These are phyloP conservation scores for Pitta sordida DNA, from an alignment of 2,113 vertebrate genomes.

Conservation along the genomic window DNA sequence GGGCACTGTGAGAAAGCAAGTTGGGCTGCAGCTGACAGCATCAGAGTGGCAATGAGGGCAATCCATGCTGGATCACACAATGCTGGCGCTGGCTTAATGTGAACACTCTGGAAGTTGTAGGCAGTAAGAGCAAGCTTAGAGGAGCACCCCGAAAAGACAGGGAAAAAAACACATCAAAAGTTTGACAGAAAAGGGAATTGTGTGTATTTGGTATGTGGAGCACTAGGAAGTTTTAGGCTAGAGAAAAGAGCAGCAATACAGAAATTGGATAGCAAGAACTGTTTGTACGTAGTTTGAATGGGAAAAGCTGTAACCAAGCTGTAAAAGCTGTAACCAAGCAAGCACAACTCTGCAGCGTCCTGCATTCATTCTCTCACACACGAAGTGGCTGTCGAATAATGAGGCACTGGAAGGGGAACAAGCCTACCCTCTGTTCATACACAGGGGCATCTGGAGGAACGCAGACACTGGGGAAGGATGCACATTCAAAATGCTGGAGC, in stretches of 20 bases:
- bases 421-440: not conserved
- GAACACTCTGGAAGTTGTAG: not conserved
- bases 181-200: not conserved
- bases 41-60: not conserved
- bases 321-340: fast-evolving
- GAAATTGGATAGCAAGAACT: not conserved
- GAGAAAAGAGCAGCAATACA: not conserved
- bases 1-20: not conserved
- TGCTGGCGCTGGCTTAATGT: not conserved
- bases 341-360: not conserved
- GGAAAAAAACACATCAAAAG: fast-evolving
- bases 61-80: not conserved
- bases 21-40: not conserved
- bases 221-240: not conserved
- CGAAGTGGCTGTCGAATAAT: not conserved
- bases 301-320: not conserved
- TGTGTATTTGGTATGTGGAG: fast-evolving
- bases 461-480: not conserved
- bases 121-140: not conserved
- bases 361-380: not conserved
- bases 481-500: not conserved
- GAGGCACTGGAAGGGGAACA: not conserved
- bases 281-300: not conserved
- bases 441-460: not conserved
- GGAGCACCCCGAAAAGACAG: not conserved